These are phyloP conservation scores for Byasa hedistus DNA, from an alignment of 2,888 invertebrate genomes.

Conservation along the genomic window DNA sequence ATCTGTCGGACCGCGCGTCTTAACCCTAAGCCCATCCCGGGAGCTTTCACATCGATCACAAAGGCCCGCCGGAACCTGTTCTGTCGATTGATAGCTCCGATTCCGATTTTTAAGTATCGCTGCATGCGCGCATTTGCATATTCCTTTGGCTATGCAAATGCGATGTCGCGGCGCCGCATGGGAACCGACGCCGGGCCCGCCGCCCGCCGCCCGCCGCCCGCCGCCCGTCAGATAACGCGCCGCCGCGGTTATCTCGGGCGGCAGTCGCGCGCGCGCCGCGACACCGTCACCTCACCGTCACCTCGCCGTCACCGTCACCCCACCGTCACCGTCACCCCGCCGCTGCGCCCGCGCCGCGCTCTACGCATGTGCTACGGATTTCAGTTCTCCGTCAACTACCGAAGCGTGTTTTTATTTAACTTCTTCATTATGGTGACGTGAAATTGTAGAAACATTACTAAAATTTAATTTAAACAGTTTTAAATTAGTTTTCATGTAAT, in stretches of 20 bases:
- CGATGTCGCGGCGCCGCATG: slow-evolving; percentile 67
- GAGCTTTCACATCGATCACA: slow-evolving; percentile 44
- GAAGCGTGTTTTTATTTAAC: slow-evolving; percentile 1
- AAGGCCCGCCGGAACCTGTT: slow-evolving; percentile 73
- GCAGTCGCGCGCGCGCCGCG: slow-evolving; percentile 74
- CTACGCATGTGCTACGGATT: too few species aligned
- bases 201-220: slow-evolving; percentile 72
- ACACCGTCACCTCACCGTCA: slow-evolving; percentile 57
- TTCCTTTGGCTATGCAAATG: slow-evolving; percentile 73
- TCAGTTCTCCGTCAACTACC: not conserved
- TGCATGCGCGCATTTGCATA: slow-evolving; percentile 71
- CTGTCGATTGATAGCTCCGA: slow-evolving; percentile 70
- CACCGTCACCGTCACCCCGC: too few species aligned
- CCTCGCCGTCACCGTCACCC: slow-evolving; percentile 25
- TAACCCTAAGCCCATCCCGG: slow-evolving; percentile 76
- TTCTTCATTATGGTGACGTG: slow-evolving; percentile 7
- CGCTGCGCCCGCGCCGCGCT: too few species aligned
- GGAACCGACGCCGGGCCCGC: slow-evolving; percentile 69
- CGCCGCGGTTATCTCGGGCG: slow-evolving; percentile 61
- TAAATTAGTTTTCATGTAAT: not conserved
- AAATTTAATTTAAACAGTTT: too few species aligned
- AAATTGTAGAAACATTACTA: too few species aligned
- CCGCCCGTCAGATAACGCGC: slow-evolving; percentile 68
- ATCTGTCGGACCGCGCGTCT: slow-evolving; percentile 56
- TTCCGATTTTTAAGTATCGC: slow-evolving; percentile 67